Percentiles rank a stretch among this genome's conserved stretches.
Conservation (phyloP, 2,888 invertebrate species). For the Lepidochitona cinerea region DNA sequence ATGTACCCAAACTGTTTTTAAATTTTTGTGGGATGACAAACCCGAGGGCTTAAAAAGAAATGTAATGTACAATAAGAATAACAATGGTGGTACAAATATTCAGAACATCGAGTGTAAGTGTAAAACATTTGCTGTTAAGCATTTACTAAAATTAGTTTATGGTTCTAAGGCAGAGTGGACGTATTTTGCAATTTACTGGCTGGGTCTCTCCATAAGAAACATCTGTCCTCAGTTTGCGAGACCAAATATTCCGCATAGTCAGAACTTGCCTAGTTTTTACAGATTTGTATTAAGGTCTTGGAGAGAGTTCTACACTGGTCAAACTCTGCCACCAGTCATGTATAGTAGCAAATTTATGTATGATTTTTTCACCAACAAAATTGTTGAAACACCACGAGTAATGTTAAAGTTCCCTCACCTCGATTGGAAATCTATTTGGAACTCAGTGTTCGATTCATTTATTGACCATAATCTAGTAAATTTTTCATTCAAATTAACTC, state of each 20-base stretch:
- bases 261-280: not conserved
- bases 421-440: not conserved
- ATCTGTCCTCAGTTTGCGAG: not conserved
- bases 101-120: not conserved
- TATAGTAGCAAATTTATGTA: not conserved
- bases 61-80: not conserved
- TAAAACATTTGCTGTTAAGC: not conserved
- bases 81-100: not conserved
- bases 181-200: slow-evolving; percentile 3
- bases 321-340: not conserved
- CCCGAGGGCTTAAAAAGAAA: not conserved
- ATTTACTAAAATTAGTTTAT: slow-evolving; percentile 2
- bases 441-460: not conserved
- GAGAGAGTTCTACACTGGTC: not conserved
- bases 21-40: not conserved
- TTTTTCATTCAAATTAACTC: not conserved
- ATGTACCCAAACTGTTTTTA: not conserved
- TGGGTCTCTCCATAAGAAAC: not conserved
- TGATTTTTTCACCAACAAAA: not conserved
- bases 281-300: not conserved
- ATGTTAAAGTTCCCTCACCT: not conserved
- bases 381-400: not conserved
- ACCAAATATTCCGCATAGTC: not conserved
- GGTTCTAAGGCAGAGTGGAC: not conserved
- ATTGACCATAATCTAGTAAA: not conserved